Base-by-base conservation (phyloP, 2,888 invertebrate species). In the Prosapia bicincta region DNA sequence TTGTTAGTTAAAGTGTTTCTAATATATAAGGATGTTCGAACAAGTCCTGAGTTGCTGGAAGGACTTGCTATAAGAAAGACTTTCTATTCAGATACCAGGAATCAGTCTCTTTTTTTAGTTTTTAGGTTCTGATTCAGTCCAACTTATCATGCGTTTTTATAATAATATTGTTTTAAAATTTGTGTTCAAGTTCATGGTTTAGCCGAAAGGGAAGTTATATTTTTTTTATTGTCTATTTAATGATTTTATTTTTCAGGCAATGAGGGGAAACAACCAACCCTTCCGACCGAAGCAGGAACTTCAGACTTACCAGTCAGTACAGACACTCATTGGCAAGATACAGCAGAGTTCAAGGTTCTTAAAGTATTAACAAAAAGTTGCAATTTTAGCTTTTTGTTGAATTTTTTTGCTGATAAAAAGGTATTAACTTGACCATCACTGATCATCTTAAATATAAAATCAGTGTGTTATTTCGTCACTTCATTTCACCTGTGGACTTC, bases 321-420 rank as follows among this genome's bases (percentile, higher is more conserved):
- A 20, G 54, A 54, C 3, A 20, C 54, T 3, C 54, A 54, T 54
- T 54, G 54, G 54, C 54, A 54, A 54, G 54, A 54, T 20, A 54
- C 54, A 20, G 1, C 54, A 20, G 54, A 54, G 54, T 54, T 54
- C 54, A 54, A 54, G 54, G 54, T 54, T 54, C 54, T 54, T 54
- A 54, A 54, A 10, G 54, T 54, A 20, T 20, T 54, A 54, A 54
- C 54, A 54, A 54, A 54, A 54, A 54, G 54, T 54, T 54, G n/a
- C 54, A 54, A 54, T 54, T 54, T 54, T 54, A 54, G 54, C 54
- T 54, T 54, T 54, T 54, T 54, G 54, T 54, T 54, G 54, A 54
- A 54, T 54, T 54, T 54, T n/a, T 3, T 54, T 54, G 54, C 20
- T 54, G 54, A 54, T 20, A 54, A 54, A 54, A 54, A 54, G 54